phyloP scores from a whole-genome alignment of 2,113 vertebrate species.

The Athene noctua region DNA sequence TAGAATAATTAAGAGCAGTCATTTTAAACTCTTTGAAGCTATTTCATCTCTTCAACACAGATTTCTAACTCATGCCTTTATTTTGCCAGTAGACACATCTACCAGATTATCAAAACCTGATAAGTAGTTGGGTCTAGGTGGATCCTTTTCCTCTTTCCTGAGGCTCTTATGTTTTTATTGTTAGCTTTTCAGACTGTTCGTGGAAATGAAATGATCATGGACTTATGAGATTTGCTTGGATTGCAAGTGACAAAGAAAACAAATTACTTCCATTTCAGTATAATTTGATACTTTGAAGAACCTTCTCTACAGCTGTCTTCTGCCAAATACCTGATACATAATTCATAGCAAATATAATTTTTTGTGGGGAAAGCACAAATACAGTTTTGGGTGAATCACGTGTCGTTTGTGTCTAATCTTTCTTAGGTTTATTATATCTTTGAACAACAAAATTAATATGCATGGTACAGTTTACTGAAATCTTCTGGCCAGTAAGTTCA shows the following conservation, averaged over 20 bases:
- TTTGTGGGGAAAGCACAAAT: neutral
- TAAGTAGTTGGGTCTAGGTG: neutral
- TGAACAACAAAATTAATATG: neutral
- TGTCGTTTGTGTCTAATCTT: neutral
- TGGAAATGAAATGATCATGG: neutral
- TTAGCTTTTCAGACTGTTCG: neutral
- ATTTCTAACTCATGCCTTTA: neutral
- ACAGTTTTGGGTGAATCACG: neutral
- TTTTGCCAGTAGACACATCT: neutral
- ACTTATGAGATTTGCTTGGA: neutral
- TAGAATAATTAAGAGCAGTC: neutral
- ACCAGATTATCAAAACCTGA: neutral
- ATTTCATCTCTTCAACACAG: accelerated
- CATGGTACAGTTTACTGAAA: neutral
- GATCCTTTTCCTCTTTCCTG: neutral
- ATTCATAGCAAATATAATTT: neutral
- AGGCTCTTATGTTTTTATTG: neutral
- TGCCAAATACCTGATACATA: neutral
- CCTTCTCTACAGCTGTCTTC: neutral
- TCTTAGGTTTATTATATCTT: neutral
- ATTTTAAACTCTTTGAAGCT: neutral
- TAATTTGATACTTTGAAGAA: neutral
- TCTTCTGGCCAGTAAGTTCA: neutral
- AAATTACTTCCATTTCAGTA: neutral
- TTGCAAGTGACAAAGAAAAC: neutral